A percentile compares a stretch with the other conserved stretches of the same genome.
Evolutionary conservation across 2,797 vertebrate species (phyloP).

Genomic region (Vultur gryphus): DNA sequence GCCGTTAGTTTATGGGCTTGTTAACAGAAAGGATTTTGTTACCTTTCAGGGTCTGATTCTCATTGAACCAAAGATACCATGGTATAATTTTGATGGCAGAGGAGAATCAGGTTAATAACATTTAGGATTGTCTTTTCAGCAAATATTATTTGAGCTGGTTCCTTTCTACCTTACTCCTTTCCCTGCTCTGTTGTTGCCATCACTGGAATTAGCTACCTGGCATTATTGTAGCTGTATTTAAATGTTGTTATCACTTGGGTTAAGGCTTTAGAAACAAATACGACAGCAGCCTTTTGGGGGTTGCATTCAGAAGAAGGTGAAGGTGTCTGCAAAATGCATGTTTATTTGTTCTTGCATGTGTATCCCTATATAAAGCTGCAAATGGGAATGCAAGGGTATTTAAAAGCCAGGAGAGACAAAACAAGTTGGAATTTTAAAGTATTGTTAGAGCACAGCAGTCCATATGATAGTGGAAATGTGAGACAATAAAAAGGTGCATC

Average conservation of each 20-base stretch:
- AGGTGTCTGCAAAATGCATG: not conserved
- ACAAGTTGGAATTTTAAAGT: not conserved
- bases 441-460: not conserved
- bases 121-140: not conserved
- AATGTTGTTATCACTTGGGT: not conserved
- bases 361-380: not conserved
- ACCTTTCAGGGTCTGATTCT: slow-evolving; percentile 12
- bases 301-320: not conserved
- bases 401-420: not conserved
- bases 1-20: slow-evolving; percentile 18
- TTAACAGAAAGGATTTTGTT: slow-evolving; percentile 7
- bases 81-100: not conserved
- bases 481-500: not conserved
- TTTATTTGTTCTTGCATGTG: not conserved
- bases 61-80: not conserved
- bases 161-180: not conserved
- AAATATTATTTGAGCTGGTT: not conserved
- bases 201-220: not conserved
- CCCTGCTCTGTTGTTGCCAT: not conserved
- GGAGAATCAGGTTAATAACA: not conserved
- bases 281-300: not conserved
- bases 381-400: not conserved
- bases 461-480: not conserved
- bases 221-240: not conserved
- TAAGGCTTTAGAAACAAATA: not conserved